Evolutionary conservation across 2,797 vertebrate species (phyloP).

Genomic region (Poecilia gillii): DNA sequence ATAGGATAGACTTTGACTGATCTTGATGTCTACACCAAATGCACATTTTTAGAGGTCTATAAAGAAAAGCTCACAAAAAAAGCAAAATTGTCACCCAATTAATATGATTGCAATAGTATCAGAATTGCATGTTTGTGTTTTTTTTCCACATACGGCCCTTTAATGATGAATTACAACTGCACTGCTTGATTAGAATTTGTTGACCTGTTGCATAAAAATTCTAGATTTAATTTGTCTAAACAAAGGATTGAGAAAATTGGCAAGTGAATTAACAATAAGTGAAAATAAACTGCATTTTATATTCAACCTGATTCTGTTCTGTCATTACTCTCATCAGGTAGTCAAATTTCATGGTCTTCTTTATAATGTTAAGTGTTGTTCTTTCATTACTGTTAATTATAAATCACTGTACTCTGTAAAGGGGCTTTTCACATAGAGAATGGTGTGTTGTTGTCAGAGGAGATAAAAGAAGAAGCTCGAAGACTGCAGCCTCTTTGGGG

Average conservation of each 20-base stretch:
- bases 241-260: background rate
- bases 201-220: background rate
- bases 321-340: slow-evolving; percentile 3
- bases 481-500: slow-evolving; percentile 73
- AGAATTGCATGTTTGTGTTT: background rate
- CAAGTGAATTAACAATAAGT: background rate
- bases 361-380: slow-evolving; percentile 33
- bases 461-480: slow-evolving; percentile 73
- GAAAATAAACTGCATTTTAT: background rate
- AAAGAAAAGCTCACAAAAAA: background rate
- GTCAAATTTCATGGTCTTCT: slow-evolving; percentile 21
- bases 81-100: background rate
- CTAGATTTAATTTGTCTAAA: background rate
- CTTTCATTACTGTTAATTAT: slow-evolving; percentile 67
- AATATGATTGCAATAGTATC: background rate
- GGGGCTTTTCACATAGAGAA: slow-evolving; percentile 56
- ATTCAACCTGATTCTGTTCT: slow-evolving; percentile 2
- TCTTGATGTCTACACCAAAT: background rate
- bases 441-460: slow-evolving; percentile 68
- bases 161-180: background rate
- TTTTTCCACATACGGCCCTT: background rate
- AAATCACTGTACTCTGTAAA: slow-evolving; percentile 66
- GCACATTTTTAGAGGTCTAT: background rate
- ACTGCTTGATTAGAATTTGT: background rate
- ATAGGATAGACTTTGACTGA: background rate